Conservation (phyloP, 2,888 invertebrate species). For the Altica lythri region DNA sequence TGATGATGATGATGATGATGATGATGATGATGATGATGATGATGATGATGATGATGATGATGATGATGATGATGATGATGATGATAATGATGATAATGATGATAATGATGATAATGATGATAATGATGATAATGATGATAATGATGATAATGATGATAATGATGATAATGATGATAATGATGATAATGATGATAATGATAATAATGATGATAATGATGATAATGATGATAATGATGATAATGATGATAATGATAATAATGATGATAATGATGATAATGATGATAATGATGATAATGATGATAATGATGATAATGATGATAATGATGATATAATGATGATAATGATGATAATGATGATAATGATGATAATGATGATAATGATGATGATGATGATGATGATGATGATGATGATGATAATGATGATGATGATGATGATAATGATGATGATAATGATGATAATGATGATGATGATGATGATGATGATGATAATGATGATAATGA, state of each 20-base stretch:
- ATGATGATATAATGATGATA: slow-evolving; percentile 17
- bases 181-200: slow-evolving; percentile 18
- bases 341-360: slow-evolving; percentile 20
- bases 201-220: slow-evolving; percentile 18
- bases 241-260: slow-evolving; percentile 19
- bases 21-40: background rate
- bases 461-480: slow-evolving; percentile 18
- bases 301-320: slow-evolving; percentile 17
- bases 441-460: slow-evolving; percentile 18
- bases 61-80: slow-evolving; percentile 1
- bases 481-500: slow-evolving; percentile 1
- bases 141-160: slow-evolving; percentile 18
- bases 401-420: slow-evolving; percentile 18
- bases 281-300: slow-evolving; percentile 17
- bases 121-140: slow-evolving; percentile 17
- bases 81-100: slow-evolving; percentile 18
- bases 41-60: background rate
- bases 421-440: slow-evolving; percentile 15
- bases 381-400: slow-evolving; percentile 20
- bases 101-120: slow-evolving; percentile 19
- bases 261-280: slow-evolving; percentile 17
- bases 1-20: background rate
- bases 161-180: slow-evolving; percentile 16
- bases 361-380: slow-evolving; percentile 18
- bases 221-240: slow-evolving; percentile 18